phyloP scores from a whole-genome alignment of 1,140 invertebrate species.

The Plutomurus gul region DNA sequence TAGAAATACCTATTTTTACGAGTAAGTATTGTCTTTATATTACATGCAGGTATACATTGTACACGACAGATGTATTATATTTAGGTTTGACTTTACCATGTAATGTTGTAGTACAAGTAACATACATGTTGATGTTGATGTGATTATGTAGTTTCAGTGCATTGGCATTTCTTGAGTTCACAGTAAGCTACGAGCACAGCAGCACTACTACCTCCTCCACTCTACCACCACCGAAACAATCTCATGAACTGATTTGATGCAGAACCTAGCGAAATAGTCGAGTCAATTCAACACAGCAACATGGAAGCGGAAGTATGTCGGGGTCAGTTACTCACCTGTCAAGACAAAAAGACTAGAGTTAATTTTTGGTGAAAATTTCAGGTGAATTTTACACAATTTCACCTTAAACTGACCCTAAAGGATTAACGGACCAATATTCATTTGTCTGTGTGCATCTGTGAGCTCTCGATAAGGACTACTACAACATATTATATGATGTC shows the following conservation, averaged over 20 bases:
- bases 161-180: neutral
- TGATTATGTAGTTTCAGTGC: neutral
- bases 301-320: constrained; percentile 44
- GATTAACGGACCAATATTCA: neutral
- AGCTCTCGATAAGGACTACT: neutral
- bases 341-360: neutral
- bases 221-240: neutral
- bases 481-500: neutral
- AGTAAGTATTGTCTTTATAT: too few species aligned
- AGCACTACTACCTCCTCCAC: too few species aligned
- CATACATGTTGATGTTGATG: neutral
- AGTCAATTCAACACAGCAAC: too few species aligned
- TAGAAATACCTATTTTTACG: too few species aligned
- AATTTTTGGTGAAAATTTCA: neutral
- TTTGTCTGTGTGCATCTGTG: neutral
- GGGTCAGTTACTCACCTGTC: constrained; percentile 43
- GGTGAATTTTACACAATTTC: neutral
- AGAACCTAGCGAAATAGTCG: too few species aligned
- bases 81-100: neutral
- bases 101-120: neutral
- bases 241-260: neutral
- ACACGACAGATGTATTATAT: too few species aligned
- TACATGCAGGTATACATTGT: too few species aligned
- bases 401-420: neutral
- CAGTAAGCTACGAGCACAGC: neutral